phyloP scores from a whole-genome alignment of 2,888 invertebrate genomes.

The Erynnis tages region DNA sequence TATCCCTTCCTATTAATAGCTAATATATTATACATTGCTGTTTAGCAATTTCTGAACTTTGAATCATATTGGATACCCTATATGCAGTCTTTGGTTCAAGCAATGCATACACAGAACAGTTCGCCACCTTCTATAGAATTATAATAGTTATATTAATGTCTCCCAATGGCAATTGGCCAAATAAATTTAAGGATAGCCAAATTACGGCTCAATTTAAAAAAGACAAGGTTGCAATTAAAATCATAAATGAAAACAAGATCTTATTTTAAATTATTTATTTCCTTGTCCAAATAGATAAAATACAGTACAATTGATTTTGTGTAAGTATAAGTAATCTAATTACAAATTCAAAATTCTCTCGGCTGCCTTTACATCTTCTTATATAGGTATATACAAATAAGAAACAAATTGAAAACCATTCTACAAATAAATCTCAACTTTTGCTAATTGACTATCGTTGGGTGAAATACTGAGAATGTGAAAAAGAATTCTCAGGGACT shows the following conservation, averaged over 20 bases:
- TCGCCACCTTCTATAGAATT: too few species aligned
- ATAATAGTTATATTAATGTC: too few species aligned
- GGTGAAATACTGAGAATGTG: conserved; percentile 71
- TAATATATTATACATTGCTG: too few species aligned
- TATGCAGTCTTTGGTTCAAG: too few species aligned
- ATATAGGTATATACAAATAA: conserved; percentile 64
- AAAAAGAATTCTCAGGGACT: conserved; percentile 59
- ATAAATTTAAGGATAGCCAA: too few species aligned
- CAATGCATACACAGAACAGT: too few species aligned
- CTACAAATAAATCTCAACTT: conserved; percentile 76
- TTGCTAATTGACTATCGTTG: conserved; percentile 81
- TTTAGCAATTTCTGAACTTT: too few species aligned
- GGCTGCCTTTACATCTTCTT: conserved; percentile 41
- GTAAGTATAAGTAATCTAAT: conserved; percentile 53
- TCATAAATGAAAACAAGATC: conserved; percentile 5
- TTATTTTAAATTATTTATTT: conserved; percentile 53
- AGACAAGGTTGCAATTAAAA: too few species aligned
- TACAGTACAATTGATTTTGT: conserved; percentile 70
- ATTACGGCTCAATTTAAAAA: too few species aligned
- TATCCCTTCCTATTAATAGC: too few species aligned
- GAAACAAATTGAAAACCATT: conserved; percentile 56
- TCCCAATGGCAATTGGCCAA: too few species aligned
- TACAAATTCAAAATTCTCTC: conserved; percentile 41
- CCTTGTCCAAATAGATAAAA: conserved; percentile 61
- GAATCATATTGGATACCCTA: too few species aligned